A percentile compares a stretch with the other conserved stretches of the same genome.
Conservation (phyloP, 2,113 vertebrate species). For the Butorides virescens region DNA sequence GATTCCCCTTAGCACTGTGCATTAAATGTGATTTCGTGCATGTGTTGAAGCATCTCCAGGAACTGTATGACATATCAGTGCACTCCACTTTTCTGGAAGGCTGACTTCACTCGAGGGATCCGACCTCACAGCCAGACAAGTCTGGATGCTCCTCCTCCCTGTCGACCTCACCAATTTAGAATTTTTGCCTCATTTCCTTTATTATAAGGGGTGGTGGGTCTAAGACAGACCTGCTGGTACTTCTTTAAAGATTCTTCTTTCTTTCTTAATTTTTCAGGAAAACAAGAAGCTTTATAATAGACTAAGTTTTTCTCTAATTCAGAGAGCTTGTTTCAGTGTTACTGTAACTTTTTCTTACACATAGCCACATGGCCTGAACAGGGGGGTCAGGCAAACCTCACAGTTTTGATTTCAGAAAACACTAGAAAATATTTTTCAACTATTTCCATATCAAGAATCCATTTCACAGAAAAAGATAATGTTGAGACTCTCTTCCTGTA, state of each 20-base stretch:
- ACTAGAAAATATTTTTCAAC: background rate
- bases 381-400: background rate
- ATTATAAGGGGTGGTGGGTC: background rate
- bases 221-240: background rate
- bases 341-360: background rate
- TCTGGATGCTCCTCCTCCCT: background rate
- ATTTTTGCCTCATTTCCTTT: background rate
- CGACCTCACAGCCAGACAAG: background rate
- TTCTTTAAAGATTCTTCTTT: background rate
- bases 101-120: background rate
- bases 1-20: background rate
- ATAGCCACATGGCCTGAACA: background rate
- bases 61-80: background rate
- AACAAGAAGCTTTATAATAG: background rate
- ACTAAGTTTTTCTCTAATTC: background rate
- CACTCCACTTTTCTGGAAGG: background rate
- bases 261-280: background rate
- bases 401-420: background rate
- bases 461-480: background rate
- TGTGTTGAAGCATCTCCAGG: background rate
- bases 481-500: background rate
- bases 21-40: background rate
- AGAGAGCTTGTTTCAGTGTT: background rate
- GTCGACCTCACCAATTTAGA: background rate
- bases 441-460: background rate